Evolutionary conservation across 2,113 vertebrate species (phyloP), one percentile per base, ranked within the genome.

Genomic region (human): DNA sequence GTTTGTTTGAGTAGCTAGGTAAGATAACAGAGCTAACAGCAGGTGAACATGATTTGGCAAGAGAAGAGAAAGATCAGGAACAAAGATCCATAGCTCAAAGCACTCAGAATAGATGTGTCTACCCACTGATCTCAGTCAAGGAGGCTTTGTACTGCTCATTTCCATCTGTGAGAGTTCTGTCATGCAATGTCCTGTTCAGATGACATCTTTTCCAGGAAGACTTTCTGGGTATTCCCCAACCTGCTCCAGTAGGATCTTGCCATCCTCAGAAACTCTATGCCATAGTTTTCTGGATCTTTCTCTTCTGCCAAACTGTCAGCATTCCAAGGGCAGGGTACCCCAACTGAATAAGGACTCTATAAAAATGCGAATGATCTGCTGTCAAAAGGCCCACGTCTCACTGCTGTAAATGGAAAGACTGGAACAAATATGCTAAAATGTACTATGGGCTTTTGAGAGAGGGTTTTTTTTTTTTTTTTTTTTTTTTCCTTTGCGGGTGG

Each of bases 1-100:
- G 59, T 93, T 72, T 89, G 59, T 96, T 93, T 95, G 87, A 97
- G 25, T 85, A 92, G 55, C 72, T 64, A 90, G 64, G 55, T 78
- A 38, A 43, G 79, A 76, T 72, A 95, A 90, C 27, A 78, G 75
- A 86, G n/a, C 93, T 57, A 84, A 94, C 20, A 93, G 55, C 81
- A 88, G 57, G 61, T 92, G 70, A 96, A 75, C 18, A 38, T 84
- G 30, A 43, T 95, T 95, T 97, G 61, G 50, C 75, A 96, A 84
- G 90, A 96, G 73, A 88, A 89, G 8, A 90, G 52, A 75, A 64
- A 87, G 83, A 70, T 45, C 43, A 75, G 25, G 25, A 89, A 80
- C 48, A 91, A 90, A 94, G 40, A 93, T 61, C 27, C 27, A 16
- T 32, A 92, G 78, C 80, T 92, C 11, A 76, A 59, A 59, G 38